phyloP scores from a whole-genome alignment of 2,888 invertebrate genomes.

The Magallana nippona region DNA sequence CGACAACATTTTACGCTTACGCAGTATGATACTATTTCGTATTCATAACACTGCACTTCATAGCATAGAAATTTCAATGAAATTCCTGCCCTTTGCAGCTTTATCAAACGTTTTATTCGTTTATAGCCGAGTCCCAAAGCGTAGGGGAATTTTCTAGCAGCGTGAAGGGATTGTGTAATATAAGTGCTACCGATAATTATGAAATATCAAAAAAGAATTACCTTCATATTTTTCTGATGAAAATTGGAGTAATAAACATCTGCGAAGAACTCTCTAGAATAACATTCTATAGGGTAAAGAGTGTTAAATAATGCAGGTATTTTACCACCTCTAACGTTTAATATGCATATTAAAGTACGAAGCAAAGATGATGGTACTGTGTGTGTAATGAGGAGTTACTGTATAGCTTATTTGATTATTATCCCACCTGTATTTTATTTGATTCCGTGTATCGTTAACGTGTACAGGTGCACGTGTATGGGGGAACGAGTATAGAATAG shows the following conservation, averaged over 20 bases:
- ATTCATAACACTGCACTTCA: slow-evolving; percentile 25
- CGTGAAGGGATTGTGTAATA: slow-evolving; percentile 19
- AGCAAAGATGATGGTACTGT: too few species aligned
- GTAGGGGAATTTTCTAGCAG: slow-evolving; percentile 8
- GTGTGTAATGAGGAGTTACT: too few species aligned
- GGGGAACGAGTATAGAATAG: too few species aligned
- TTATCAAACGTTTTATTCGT: slow-evolving; percentile 14
- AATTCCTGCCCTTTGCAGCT: slow-evolving; percentile 13
- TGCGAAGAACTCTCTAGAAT: too few species aligned
- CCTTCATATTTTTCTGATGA: slow-evolving; percentile 4
- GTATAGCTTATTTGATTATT: too few species aligned
- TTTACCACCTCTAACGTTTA: too few species aligned
- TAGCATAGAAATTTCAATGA: slow-evolving; percentile 26
- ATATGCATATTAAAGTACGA: too few species aligned
- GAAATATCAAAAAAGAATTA: slow-evolving; percentile 22
- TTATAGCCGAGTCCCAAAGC: slow-evolving; percentile 17
- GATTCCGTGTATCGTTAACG: too few species aligned
- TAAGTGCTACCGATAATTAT: slow-evolving; percentile 2
- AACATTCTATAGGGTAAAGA: too few species aligned
- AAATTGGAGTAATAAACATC: not conserved
- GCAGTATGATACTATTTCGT: not conserved
- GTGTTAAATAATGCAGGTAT: too few species aligned
- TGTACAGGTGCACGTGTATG: too few species aligned
- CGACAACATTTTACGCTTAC: slow-evolving; percentile 2
- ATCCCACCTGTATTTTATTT: too few species aligned